Evolutionary conservation across 2,797 vertebrate species (phyloP), one percentile per base, ranked within the genome.

Genomic region (Rallus crepitans): DNA sequence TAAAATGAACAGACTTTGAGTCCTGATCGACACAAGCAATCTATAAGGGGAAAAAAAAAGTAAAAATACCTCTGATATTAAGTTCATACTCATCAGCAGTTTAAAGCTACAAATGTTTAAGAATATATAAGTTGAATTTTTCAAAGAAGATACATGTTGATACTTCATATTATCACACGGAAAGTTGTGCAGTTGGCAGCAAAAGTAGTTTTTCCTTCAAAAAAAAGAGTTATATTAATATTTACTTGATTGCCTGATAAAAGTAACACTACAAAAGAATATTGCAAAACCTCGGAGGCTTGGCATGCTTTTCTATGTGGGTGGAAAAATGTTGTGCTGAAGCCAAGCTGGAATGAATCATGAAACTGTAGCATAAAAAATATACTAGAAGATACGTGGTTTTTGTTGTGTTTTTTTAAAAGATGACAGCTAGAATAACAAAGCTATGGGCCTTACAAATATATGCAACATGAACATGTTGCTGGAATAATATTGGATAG

Each of bases 241-340:
- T 98, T 98, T 98, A 96, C 96, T 97, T 97, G 97, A 97, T 98
- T 97, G 77, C 63, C 55, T 95, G 98, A 98, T 98, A 98, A 97
- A 98, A 97, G 95, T 96, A 96, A 97, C 97, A 97, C 97, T 98
- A 98, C 98, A 98, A 98, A 98, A 98, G 97, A 98, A 97, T 97
- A 98, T 98, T 98, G 96, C 97, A 98, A 98, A 98, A 98, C 96
- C 95, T 98, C 56, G 42, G 96, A 98, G 97, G 91, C 96, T 98
- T 98, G 98, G 98, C 98, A 97, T 87, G 50, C 83, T 96, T 98
- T 97, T 86, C 90, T 94, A 66, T 96, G 98, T 98, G 97, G 98
- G 98, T 97, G 97, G 98, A 98, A 98, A 98, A 98, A 96, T 96
- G 89, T 97, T 97, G 90, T 94, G 90, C 82, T 2, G 48, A 96